A percentile compares a stretch with the other conserved stretches of the same genome.
Evolutionary conservation across 1,140 invertebrate genomes (phyloP).

Genomic region (Zaprionus lachaisei): DNA sequence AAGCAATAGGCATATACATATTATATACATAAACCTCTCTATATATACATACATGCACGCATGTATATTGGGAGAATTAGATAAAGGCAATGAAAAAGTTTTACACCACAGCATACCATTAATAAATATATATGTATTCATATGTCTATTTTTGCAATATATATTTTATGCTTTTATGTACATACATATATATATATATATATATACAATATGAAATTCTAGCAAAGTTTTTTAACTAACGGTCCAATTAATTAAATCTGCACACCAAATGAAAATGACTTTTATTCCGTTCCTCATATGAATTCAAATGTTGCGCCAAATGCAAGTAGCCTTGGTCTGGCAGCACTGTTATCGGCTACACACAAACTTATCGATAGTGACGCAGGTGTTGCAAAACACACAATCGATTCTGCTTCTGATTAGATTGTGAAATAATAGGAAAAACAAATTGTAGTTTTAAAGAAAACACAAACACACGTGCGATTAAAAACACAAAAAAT

Average conservation of each 20-base stretch:
- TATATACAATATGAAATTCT: constrained; percentile 62
- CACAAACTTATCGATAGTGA: constrained; percentile 8
- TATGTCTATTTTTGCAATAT: constrained; percentile 76
- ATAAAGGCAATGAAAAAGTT: constrained; percentile 30
- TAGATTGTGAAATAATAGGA: constrained; percentile 70
- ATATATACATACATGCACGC: constrained; percentile 53
- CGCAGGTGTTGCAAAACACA: constrained; percentile 20
- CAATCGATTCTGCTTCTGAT: constrained; percentile 23
- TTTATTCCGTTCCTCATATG: not conserved
- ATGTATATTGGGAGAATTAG: constrained; percentile 7
- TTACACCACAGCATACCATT: constrained; percentile 61
- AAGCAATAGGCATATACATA: constrained; percentile 55
- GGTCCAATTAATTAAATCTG: constrained; percentile 67
- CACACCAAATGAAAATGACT: constrained; percentile 25
- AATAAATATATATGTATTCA: constrained; percentile 54
- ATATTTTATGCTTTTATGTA: constrained; percentile 73
- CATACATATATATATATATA: constrained; percentile 37
- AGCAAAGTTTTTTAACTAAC: constrained; percentile 51
- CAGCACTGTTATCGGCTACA: constrained; percentile 2
- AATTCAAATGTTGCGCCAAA: constrained; percentile 18
- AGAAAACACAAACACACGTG: constrained; percentile 34
- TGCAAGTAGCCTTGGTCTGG: not conserved
- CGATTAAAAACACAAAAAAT: constrained; percentile 45
- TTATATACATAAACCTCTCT: constrained; percentile 28
- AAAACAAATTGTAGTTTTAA: constrained; percentile 46